phyloP scores from a whole-genome alignment of 2,113 vertebrate genomes.

The Saguinus imperator region DNA sequence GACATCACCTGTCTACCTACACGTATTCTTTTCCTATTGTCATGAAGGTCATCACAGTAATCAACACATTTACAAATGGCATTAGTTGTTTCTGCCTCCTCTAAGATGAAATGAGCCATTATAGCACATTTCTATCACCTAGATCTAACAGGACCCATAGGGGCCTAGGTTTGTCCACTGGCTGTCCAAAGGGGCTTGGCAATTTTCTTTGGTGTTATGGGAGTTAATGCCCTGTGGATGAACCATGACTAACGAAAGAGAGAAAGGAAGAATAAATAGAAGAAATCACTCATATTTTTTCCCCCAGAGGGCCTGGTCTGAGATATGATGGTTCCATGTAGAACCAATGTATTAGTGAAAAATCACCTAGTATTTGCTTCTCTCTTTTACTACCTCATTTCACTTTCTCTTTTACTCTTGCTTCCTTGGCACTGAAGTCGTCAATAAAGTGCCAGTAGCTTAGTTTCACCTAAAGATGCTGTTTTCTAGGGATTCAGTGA shows the following conservation, averaged over 20 bases:
- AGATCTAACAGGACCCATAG: not conserved
- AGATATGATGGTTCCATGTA: not conserved
- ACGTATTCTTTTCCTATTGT: not conserved
- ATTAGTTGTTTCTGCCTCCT: not conserved
- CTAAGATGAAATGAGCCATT: not conserved
- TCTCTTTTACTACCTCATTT: not conserved
- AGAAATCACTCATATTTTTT: not conserved
- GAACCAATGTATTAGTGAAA: not conserved
- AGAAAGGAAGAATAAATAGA: not conserved
- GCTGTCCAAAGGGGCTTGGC: not conserved
- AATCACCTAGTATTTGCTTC: not conserved
- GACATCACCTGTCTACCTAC: not conserved
- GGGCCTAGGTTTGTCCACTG: not conserved
- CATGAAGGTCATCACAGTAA: not conserved
- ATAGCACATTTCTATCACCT: not conserved
- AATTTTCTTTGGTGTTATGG: not conserved
- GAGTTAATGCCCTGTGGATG: not conserved
- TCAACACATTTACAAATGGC: not conserved
- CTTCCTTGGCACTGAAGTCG: not conserved
- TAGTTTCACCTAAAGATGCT: not conserved
- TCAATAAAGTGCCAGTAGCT: not conserved
- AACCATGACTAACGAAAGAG: not conserved
- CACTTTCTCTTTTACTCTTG: not conserved
- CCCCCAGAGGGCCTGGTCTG: not conserved
- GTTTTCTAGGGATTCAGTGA: not conserved